phyloP scores from a whole-genome alignment of 35 echinoderm and acorn worm genomes.

The Apostichopus parvimensis region DNA sequence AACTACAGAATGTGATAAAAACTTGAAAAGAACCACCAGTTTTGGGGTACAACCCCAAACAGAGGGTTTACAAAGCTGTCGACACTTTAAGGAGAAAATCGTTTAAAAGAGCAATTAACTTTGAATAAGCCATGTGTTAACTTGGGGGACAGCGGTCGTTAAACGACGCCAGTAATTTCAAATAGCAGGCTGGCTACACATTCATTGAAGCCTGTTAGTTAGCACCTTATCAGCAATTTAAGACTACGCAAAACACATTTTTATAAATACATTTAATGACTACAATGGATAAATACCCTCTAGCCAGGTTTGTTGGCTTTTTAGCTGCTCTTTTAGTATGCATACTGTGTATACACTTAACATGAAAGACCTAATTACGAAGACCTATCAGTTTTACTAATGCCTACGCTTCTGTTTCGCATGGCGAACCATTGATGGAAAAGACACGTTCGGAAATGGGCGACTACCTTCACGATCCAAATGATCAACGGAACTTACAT shows the following conservation, averaged over 20 bases:
- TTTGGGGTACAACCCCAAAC: too few species aligned
- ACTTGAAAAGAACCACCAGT: too few species aligned
- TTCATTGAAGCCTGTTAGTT: conserved; percentile 1
- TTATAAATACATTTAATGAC: not conserved
- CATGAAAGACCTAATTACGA: not conserved
- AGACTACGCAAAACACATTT: not conserved
- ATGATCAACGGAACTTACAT: not conserved
- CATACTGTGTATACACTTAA: not conserved
- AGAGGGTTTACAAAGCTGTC: not conserved
- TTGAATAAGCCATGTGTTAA: conserved; percentile 4
- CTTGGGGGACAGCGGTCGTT: not conserved
- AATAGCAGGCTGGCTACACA: not conserved
- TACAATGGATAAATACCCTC: not conserved
- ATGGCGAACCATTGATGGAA: too few species aligned
- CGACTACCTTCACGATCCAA: not conserved
- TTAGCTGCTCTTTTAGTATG: not conserved
- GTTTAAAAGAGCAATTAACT: conserved; percentile 1
- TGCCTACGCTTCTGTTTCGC: too few species aligned
- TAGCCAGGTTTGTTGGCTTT: not conserved
- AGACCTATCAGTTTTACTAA: not conserved
- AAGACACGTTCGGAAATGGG: not conserved
- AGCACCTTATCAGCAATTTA: not conserved
- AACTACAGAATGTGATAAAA: too few species aligned
- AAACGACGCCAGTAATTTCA: not conserved
- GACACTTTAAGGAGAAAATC: not conserved